A percentile compares a stretch with the other conserved stretches of the same genome.
phyloP scores from a whole-genome alignment of 2,113 vertebrate genomes.

The Rostratula benghalensis region DNA sequence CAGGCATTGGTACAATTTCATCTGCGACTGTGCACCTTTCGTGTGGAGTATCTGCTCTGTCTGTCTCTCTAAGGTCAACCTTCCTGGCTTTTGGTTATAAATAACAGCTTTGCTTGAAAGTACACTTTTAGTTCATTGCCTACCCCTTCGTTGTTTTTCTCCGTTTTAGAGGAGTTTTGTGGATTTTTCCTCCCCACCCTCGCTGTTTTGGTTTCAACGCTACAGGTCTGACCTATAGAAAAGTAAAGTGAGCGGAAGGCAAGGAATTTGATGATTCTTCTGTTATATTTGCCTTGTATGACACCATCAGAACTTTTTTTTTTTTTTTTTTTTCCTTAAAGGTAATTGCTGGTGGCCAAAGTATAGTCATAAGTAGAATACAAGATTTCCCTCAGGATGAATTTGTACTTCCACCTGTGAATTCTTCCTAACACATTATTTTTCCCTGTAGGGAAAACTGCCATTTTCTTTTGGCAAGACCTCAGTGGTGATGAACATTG shows the following conservation, averaged over 20 bases:
- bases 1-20: neutral
- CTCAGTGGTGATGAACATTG: neutral
- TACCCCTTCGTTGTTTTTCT: neutral
- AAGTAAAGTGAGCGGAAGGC: neutral
- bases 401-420: neutral
- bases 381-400: neutral
- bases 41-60: neutral
- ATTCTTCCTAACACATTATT: neutral
- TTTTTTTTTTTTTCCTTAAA: neutral
- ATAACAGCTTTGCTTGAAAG: neutral
- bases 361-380: neutral
- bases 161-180: neutral
- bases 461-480: neutral
- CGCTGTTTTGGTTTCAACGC: neutral
- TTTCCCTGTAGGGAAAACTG: neutral
- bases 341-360: neutral
- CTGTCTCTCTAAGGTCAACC: neutral
- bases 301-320: neutral
- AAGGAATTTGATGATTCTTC: neutral
- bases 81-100: neutral
- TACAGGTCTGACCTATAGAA: neutral
- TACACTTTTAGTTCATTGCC: rapidly evolving
- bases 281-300: neutral
- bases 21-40: neutral
- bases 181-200: neutral